Evolutionary conservation across 2,113 vertebrate species (phyloP).

Genomic region (Gorilla gorilla): DNA sequence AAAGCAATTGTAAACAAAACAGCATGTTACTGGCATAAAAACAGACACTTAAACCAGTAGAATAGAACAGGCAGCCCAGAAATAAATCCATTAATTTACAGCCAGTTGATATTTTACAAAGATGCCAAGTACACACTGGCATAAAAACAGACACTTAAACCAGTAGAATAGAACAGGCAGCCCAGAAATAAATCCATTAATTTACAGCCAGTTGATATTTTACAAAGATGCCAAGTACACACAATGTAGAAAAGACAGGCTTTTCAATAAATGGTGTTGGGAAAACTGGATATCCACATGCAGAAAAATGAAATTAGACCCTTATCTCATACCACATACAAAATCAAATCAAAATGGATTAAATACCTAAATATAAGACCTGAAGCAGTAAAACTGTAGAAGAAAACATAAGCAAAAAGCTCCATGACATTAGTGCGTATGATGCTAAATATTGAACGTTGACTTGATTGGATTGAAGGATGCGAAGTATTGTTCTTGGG

Average conservation of each 20-base stretch:
- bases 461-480: too few relatives aligned
- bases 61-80: background rate
- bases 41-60: background rate
- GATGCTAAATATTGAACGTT: too few relatives aligned
- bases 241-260: background rate
- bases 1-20: background rate
- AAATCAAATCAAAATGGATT: background rate
- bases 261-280: background rate
- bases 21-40: background rate
- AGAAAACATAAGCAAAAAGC: background rate
- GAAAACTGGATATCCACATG: background rate
- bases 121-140: background rate
- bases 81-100: background rate
- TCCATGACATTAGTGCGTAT: background rate
- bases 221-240: background rate
- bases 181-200: background rate
- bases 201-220: background rate
- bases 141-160: background rate
- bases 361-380: background rate
- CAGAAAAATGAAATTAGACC: background rate
- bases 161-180: background rate
- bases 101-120: background rate
- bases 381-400: background rate
- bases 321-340: background rate
- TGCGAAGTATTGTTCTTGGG: too few relatives aligned